phyloP scores from a whole-genome alignment of 2,888 invertebrate species.

The Byasa hedistus region DNA sequence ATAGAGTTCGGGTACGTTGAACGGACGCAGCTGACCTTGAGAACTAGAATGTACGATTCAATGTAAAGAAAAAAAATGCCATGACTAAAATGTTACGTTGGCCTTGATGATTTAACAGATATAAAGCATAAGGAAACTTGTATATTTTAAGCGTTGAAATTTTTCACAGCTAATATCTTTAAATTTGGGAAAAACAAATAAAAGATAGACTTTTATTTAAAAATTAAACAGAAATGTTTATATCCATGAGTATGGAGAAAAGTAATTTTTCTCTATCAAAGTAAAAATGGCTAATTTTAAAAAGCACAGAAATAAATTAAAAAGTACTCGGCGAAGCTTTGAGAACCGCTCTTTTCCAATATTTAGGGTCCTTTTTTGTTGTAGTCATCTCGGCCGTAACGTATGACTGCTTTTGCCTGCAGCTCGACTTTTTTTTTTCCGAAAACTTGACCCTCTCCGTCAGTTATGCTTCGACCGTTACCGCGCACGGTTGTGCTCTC shows the following conservation, averaged over 20 bases:
- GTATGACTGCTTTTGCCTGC: conserved; percentile 75
- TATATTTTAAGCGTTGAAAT: not conserved
- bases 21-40: conserved; percentile 70
- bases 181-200: too few species aligned
- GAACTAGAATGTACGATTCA: conserved; percentile 52
- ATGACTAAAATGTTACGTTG: conserved; percentile 24
- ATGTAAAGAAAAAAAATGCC: conserved; percentile 44
- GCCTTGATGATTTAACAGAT: conserved; percentile 24
- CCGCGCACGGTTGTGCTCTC: conserved; percentile 66
- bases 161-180: not conserved
- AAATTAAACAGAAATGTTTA: not conserved
- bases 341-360: conserved; percentile 42
- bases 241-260: not conserved
- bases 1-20: conserved; percentile 69
- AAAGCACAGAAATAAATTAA: not conserved
- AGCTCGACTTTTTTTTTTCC: conserved; percentile 64
- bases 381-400: conserved; percentile 75
- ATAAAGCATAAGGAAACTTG: conserved; percentile 32
- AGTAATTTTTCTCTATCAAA: not conserved
- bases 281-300: not conserved
- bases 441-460: conserved; percentile 70
- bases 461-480: conserved; percentile 75
- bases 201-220: not conserved
- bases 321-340: conserved; percentile 36
- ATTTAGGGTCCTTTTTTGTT: conserved; percentile 79